These are phyloP conservation scores for Melanotaenia pygmaea DNA, from an alignment of 2,797 vertebrate genomes.

Conservation along the genomic window DNA sequence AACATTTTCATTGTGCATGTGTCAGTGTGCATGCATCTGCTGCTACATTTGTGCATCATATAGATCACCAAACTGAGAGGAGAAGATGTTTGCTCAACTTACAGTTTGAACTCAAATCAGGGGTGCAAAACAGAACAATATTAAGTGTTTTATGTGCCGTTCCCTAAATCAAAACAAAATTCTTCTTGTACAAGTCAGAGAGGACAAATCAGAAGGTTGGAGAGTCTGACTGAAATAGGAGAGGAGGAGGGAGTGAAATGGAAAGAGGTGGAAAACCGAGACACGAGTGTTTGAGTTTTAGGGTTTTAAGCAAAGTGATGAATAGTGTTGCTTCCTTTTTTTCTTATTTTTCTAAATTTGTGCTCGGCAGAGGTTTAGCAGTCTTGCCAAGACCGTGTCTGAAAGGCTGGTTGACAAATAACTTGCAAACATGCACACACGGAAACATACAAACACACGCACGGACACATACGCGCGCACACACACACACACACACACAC, in stretches of 20 bases:
- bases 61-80: slow-evolving; percentile 44
- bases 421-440: slow-evolving; percentile 30
- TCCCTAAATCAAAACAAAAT: slow-evolving; percentile 58
- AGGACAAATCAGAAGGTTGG: slow-evolving; percentile 58
- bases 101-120: slow-evolving; percentile 32
- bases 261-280: slow-evolving; percentile 46
- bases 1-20: slow-evolving; percentile 43
- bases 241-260: slow-evolving; percentile 13
- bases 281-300: slow-evolving; percentile 56
- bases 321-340: slow-evolving; percentile 64
- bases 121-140: slow-evolving; percentile 9
- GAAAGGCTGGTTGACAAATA: slow-evolving; percentile 73
- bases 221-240: slow-evolving; percentile 54
- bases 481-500: slow-evolving; percentile 13
- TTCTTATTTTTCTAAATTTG: slow-evolving; percentile 14
- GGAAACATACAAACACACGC: slow-evolving; percentile 22
- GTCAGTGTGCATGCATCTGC: slow-evolving; percentile 36
- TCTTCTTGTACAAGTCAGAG: slow-evolving; percentile 60
- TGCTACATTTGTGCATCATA: slow-evolving; percentile 21
- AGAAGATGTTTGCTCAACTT: slow-evolving; percentile 6
- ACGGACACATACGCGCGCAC: slow-evolving; percentile 10
- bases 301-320: slow-evolving; percentile 67
- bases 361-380: slow-evolving; percentile 61
- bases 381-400: slow-evolving; percentile 57
- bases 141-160: slow-evolving; percentile 15